Base-by-base conservation (phyloP, 2,888 invertebrate genomes). In the Drosophila subsilvestris region DNA sequence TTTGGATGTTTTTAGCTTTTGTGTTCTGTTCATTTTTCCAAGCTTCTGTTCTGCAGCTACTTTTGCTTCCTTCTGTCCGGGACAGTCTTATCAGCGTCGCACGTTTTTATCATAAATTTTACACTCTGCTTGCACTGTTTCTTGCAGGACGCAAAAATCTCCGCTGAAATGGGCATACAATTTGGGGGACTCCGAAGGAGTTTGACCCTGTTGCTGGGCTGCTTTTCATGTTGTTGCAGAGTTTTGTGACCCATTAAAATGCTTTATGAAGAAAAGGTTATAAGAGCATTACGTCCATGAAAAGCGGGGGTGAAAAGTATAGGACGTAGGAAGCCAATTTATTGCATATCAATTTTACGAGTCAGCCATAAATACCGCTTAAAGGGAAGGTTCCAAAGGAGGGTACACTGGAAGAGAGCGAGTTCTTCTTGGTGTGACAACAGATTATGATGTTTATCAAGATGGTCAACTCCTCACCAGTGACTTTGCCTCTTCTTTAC, bases 61-160 rank as follows among this genome's bases (percentile, higher is more conserved):
- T 22, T 22, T 22, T 18, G 25, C 14, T 42, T 43, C 45, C 37
- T 7, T 7, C 7, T 14, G 37, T 6, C 50, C 49, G 22, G 45
- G 61, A 44, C 61, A 62, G 17, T 73, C 82, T 83, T 83, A 83
- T 82, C 86, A 73, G 68, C 63, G 74, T 77, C 74, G 80, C 82
- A 83, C 82, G 82, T 86, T 83, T 86, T 80, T 80, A 83, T 86
- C 86, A 83, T 83, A 86, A 86, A 83, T 86, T 86, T 86, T 80
- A 83, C 82, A 82, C 83, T 76, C 75, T 37, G 76, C 76, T 74
- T 78, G 85, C 78, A 86, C 79, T 85, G 76, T 79, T 74, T 72
- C 25, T 25, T 25, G 25, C 27, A 12, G 37, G 25, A 18, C 37
- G 48, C 37, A 14, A 20, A 8, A 10, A 10, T 25, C 22, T 25